Evolutionary conservation across 2,113 vertebrate species (phyloP).

Genomic region (Phaetusa simplex): DNA sequence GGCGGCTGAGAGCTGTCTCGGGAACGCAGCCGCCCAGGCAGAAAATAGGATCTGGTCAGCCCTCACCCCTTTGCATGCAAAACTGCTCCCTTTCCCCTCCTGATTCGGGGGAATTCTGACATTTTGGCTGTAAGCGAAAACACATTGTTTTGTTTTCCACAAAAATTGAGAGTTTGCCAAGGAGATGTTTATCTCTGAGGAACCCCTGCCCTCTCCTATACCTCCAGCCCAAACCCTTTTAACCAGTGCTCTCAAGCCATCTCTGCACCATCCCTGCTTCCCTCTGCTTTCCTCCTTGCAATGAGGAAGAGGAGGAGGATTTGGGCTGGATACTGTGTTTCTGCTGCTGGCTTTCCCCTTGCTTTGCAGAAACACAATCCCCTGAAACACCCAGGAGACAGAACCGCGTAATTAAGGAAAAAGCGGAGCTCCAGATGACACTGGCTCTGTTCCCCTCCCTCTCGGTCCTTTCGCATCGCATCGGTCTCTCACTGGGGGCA

Average conservation of each 20-base stretch:
- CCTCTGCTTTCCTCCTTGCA: neutral
- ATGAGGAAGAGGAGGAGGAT: neutral
- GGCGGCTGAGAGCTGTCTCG: neutral
- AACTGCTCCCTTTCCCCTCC: neutral
- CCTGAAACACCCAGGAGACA: neutral
- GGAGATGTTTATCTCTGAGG: neutral
- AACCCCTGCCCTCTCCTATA: neutral
- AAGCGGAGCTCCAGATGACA: neutral
- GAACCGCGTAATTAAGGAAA: neutral
- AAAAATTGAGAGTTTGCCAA: neutral
- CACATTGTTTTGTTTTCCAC: neutral
- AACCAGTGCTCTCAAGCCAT: neutral
- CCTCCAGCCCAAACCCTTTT: neutral
- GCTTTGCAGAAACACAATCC: neutral
- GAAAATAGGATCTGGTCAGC: neutral
- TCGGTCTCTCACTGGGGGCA: neutral
- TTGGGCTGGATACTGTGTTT: neutral
- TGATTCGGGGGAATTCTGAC: neutral
- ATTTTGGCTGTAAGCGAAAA: neutral
- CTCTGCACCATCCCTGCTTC: neutral
- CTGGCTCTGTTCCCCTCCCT: neutral
- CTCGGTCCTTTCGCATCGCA: neutral
- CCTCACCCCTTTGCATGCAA: fast-evolving
- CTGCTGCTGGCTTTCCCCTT: neutral
- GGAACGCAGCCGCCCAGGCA: neutral